A percentile compares a stretch with the other conserved stretches of the same genome.
These are phyloP conservation scores for Circaetus gallicus DNA, from an alignment of 2,113 vertebrate genomes.

Conservation along the genomic window DNA sequence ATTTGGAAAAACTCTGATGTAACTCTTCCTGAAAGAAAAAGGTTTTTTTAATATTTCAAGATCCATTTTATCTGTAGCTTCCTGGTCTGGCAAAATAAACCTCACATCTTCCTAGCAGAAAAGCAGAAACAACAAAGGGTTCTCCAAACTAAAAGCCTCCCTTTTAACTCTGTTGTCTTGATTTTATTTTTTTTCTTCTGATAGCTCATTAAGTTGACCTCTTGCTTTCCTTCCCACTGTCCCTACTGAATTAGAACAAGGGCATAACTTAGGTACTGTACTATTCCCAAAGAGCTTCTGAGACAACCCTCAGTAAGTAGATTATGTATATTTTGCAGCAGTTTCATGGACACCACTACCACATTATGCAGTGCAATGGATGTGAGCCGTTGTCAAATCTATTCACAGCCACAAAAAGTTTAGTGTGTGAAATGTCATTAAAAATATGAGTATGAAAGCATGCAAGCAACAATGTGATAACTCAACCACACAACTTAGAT, in stretches of 20 bases:
- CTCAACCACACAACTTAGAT: not conserved
- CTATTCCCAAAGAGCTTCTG: not conserved
- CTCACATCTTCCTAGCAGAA: not conserved
- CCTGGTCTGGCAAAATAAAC: not conserved
- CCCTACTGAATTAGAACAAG: not conserved
- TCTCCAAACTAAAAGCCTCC: not conserved
- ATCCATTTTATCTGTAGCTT: not conserved
- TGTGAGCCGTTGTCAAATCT: not conserved
- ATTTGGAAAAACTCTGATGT: not conserved
- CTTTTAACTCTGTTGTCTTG: not conserved
- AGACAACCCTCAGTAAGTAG: not conserved
- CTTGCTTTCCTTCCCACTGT: not conserved
- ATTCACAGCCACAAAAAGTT: not conserved
- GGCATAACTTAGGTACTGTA: not conserved
- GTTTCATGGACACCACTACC: not conserved
- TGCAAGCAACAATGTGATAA: not conserved
- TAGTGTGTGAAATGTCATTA: not conserved
- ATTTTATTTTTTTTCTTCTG: not conserved
- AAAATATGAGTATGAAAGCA: not conserved
- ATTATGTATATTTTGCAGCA: not conserved
- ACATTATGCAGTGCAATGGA: not conserved
- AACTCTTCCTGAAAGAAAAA: not conserved
- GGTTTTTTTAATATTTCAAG: accelerated
- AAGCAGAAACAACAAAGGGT: not conserved
- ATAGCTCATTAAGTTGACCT: not conserved